These are phyloP conservation scores for Acromyrmex heyeri DNA, from an alignment of 1,140 invertebrate species.

Conservation along the genomic window DNA sequence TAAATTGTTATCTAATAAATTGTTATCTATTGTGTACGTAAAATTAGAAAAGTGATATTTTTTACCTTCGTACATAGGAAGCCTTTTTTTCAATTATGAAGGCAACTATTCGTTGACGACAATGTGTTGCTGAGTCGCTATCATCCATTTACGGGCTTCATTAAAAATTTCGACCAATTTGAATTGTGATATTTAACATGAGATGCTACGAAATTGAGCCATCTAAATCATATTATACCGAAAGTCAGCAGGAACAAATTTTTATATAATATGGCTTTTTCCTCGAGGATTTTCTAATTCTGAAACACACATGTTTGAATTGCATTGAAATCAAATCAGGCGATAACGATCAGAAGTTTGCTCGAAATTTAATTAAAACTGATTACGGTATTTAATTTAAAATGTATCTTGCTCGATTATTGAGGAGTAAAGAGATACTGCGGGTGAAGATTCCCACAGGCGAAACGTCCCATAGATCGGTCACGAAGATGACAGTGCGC, in stretches of 20 bases:
- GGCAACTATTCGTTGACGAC: constrained; percentile 88
- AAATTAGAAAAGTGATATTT: neutral
- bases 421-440: neutral
- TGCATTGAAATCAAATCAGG: neutral
- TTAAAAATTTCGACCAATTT: constrained; percentile 87
- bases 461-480: constrained; percentile 18
- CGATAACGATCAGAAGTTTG: too few relatives aligned
- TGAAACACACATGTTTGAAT: constrained; percentile 73
- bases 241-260: constrained; percentile 88
- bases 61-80: constrained; percentile 78
- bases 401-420: constrained; percentile 37
- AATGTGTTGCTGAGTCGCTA: constrained; percentile 87
- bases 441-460: neutral
- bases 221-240: constrained; percentile 89
- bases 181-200: constrained; percentile 80
- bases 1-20: neutral
- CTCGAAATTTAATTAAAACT: too few relatives aligned
- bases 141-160: constrained; percentile 88
- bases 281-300: constrained; percentile 89
- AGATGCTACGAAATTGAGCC: constrained; percentile 88
- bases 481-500: constrained; percentile 91
- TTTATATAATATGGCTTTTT: constrained; percentile 84
- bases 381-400: too few relatives aligned
- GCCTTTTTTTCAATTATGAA: constrained; percentile 81
- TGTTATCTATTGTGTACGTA: neutral